phyloP scores from a whole-genome alignment of 2,888 invertebrate genomes.

The Phyllotreta striolata region DNA sequence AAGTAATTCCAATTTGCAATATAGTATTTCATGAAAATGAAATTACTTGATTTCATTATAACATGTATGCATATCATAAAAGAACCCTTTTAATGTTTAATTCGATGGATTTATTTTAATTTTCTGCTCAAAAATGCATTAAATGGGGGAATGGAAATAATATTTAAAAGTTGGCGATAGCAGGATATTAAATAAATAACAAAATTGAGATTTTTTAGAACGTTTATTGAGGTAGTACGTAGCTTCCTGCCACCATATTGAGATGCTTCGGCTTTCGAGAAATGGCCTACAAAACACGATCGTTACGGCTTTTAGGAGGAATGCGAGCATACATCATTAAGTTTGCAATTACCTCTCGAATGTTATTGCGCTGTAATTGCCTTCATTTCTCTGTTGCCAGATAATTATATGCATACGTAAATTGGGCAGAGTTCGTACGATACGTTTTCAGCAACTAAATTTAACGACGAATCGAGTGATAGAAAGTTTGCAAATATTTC shows the following conservation, averaged over 20 bases:
- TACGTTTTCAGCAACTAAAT: constrained; percentile 19
- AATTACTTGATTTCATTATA: no score
- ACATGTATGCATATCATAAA: no score
- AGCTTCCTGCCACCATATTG: not conserved
- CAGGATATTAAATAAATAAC: no score
- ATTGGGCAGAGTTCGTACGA: constrained; percentile 25
- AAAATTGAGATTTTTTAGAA: constrained; percentile 16
- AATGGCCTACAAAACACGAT: constrained; percentile 34
- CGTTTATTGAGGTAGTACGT: constrained; percentile 15
- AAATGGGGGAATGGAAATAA: no score
- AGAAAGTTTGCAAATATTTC: not conserved
- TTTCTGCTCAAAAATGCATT: no score
- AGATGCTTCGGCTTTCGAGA: constrained; percentile 18
- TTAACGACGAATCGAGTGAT: constrained; percentile 15
- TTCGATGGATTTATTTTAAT: no score
- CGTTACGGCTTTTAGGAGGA: constrained; percentile 35
- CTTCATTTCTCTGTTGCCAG: constrained; percentile 33
- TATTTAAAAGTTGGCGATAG: no score
- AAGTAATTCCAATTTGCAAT: no score
- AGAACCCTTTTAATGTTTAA: no score
- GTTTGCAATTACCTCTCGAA: constrained; percentile 41
- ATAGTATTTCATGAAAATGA: no score
- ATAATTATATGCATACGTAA: constrained; percentile 37
- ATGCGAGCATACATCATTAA: constrained; percentile 38
- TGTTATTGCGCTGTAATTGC: constrained; percentile 38